These are phyloP conservation scores for Doryteuthis pealeii DNA, from an alignment of 1,140 invertebrate species.

Conservation along the genomic window DNA sequence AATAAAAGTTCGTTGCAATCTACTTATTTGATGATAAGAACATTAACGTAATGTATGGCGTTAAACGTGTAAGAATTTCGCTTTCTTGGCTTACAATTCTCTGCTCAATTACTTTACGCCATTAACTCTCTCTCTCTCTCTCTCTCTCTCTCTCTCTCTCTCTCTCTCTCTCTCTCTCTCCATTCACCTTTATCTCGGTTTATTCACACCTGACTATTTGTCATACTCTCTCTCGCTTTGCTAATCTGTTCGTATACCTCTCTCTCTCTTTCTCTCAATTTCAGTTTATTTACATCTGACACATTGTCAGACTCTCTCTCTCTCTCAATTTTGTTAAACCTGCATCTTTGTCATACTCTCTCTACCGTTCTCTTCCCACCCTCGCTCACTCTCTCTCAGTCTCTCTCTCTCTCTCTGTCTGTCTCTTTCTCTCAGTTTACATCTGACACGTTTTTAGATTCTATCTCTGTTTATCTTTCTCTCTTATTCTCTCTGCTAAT, in stretches of 20 bases:
- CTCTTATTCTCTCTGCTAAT: neutral
- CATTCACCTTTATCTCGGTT: no score
- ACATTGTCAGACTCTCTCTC: no score
- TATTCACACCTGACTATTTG: no score
- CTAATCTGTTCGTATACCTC: no score
- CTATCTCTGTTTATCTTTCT: neutral
- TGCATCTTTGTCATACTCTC: no score
- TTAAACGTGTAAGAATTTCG: neutral
- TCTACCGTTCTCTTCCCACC: neutral
- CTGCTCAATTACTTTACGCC: neutral
- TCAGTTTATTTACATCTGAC: no score
- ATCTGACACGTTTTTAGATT: no score
- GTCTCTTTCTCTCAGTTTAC: neutral
- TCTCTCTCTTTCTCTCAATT: neutral
- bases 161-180: neutral
- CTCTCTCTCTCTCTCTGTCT: slow-evolving; percentile 1
- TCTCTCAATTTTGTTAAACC: no score
- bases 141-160: slow-evolving; percentile 8
- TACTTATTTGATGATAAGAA: no score
- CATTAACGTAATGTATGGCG: no score
- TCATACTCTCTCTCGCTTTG: no score
- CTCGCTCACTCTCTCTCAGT: neutral
- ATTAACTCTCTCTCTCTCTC: slow-evolving; percentile 1
- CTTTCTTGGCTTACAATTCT: neutral
- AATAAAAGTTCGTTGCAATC: no score